Conservation (phyloP, 2,113 vertebrate species). For the Crotalus tigris region DNA sequence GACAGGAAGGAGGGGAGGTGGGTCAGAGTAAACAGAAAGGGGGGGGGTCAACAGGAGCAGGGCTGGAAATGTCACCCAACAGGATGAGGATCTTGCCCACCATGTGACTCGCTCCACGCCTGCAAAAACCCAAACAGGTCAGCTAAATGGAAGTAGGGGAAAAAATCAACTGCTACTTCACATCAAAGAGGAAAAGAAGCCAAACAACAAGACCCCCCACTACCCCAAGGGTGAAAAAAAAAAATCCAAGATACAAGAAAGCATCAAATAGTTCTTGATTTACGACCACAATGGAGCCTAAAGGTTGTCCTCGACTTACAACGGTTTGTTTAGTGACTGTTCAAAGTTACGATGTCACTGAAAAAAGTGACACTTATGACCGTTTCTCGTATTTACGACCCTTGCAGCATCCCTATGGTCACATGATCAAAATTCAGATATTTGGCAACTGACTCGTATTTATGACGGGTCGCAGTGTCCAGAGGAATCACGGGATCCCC, state of each 20-base stretch:
- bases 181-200: background rate
- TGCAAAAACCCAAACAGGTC: background rate
- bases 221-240: background rate
- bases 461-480: no score
- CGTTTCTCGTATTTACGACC: no score
- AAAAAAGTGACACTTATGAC: no score
- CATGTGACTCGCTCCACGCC: background rate
- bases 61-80: background rate
- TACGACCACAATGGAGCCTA: background rate
- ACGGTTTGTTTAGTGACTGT: no score
- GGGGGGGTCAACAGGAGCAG: background rate
- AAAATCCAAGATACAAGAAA: background rate
- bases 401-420: no score
- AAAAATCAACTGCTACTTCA: background rate
- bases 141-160: background rate
- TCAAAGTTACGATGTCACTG: no score
- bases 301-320: no score
- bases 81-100: rapidly evolving
- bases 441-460: no score
- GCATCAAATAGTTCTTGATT: background rate
- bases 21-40: background rate
- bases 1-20: background rate
- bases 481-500: no score
- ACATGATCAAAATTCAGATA: no score
- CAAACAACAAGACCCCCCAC: background rate